These are phyloP conservation scores for Drusus annulatus DNA, from an alignment of 1,140 invertebrate species.

Conservation along the genomic window DNA sequence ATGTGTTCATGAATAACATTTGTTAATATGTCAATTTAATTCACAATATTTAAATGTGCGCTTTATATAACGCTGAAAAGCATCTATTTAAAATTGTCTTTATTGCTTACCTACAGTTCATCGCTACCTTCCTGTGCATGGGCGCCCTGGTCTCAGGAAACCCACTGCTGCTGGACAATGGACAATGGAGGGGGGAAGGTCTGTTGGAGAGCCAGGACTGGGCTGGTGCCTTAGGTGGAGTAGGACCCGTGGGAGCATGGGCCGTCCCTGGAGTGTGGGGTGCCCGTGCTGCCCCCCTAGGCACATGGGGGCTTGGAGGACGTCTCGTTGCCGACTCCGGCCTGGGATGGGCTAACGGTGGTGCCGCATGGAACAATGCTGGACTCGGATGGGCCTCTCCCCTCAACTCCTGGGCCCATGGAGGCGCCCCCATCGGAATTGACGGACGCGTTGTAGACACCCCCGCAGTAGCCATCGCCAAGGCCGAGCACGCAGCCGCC, in stretches of 20 bases:
- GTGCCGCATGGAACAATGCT: background rate
- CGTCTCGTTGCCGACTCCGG: constrained; percentile 69
- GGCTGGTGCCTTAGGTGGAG: constrained; percentile 57
- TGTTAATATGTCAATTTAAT: background rate
- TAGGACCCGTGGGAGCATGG: constrained; percentile 59
- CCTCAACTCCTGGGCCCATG: constrained; percentile 62
- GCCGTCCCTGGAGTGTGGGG: background rate
- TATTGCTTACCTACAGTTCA: constrained; percentile 45
- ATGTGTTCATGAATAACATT: too few relatives aligned
- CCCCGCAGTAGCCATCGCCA: constrained; percentile 69
- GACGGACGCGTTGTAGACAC: constrained; percentile 66
- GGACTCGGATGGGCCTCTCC: background rate
- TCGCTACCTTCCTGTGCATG: constrained; percentile 54
- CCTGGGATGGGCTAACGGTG: constrained; percentile 54
- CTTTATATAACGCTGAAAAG: too few relatives aligned
- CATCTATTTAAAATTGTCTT: background rate
- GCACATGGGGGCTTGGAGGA: constrained; percentile 38
- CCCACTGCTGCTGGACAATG: constrained; percentile 11
- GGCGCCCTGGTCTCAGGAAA: constrained; percentile 43
- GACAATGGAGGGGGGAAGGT: constrained; percentile 38
- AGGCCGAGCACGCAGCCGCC: constrained; percentile 64
- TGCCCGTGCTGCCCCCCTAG: constrained; percentile 39
- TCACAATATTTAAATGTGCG: background rate
- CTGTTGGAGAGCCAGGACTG: constrained; percentile 29
- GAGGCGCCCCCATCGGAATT: constrained; percentile 15